A percentile compares a stretch with the other conserved stretches of the same genome.
Conservation (phyloP, 2,888 invertebrate genomes). For the Amphiduros pacificus region DNA sequence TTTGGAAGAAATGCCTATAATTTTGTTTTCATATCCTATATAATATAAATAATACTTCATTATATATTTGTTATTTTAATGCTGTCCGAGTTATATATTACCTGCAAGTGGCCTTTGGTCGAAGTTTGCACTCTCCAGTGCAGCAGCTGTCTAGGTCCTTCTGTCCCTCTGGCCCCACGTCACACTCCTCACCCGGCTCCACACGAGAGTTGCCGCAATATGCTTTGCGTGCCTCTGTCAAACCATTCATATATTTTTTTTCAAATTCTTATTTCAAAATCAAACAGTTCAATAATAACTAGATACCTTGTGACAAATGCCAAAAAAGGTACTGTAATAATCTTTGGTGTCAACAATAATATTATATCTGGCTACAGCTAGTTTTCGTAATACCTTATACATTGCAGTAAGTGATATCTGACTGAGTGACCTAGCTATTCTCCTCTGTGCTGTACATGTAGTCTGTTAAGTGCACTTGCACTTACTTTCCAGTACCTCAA, state of each 20-base stretch:
- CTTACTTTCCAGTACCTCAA: too few relatives aligned
- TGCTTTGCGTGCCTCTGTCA: slow-evolving; percentile 51
- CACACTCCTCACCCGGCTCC: slow-evolving; percentile 90
- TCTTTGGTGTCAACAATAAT: neutral
- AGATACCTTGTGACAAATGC: too few relatives aligned
- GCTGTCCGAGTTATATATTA: too few relatives aligned
- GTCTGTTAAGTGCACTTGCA: too few relatives aligned
- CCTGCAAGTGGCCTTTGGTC: slow-evolving; percentile 89
- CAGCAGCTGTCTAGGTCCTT: slow-evolving; percentile 84
- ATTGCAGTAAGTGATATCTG: too few relatives aligned
- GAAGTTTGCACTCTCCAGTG: slow-evolving; percentile 86
- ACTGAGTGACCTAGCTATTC: too few relatives aligned
- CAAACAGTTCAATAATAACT: neutral
- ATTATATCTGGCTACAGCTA: neutral
- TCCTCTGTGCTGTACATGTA: too few relatives aligned
- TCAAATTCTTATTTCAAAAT: neutral
- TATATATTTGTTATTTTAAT: too few relatives aligned
- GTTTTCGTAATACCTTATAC: neutral
- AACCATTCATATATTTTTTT: neutral
- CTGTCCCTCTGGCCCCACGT: slow-evolving; percentile 77
- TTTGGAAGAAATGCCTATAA: too few relatives aligned
- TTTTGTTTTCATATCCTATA: too few relatives aligned
- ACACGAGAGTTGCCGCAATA: slow-evolving; percentile 95
- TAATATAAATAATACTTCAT: too few relatives aligned
- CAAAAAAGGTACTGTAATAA: neutral